Conservation (phyloP, 2,113 vertebrate genomes). For the Semnornis frantzii region DNA sequence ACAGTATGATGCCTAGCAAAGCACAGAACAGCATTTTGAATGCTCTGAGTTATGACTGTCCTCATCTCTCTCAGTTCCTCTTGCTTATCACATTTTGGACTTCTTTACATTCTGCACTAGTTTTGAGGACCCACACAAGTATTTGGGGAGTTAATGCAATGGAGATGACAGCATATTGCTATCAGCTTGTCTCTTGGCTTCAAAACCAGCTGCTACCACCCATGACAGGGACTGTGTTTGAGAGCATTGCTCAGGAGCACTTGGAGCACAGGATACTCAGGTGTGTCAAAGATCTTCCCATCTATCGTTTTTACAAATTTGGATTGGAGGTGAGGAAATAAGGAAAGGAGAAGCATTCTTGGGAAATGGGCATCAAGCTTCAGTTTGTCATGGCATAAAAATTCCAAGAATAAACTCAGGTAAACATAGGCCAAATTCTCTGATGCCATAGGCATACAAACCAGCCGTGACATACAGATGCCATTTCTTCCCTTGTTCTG, state of each 20-base stretch:
- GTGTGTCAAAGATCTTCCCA: slow-evolving; percentile 77
- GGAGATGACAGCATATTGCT: slow-evolving; percentile 65
- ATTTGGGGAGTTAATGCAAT: slow-evolving; percentile 73
- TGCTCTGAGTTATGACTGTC: neutral
- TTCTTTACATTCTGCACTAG: neutral
- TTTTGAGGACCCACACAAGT: slow-evolving; percentile 71
- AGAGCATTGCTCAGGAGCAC: slow-evolving; percentile 64
- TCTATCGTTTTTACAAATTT: slow-evolving; percentile 80
- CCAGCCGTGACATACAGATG: neutral
- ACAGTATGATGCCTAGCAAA: neutral
- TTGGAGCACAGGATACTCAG: slow-evolving; percentile 68
- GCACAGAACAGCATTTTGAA: neutral
- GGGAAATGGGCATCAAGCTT: neutral
- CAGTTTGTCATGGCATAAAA: neutral
- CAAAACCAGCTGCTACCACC: slow-evolving; percentile 65
- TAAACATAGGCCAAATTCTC: neutral
- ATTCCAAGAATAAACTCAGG: too few species aligned
- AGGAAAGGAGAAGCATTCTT: neutral
- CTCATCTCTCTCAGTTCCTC: neutral
- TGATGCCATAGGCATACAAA: neutral
- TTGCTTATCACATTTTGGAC: neutral
- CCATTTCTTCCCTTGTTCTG: neutral
- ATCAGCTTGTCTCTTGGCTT: slow-evolving; percentile 71
- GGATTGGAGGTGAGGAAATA: slow-evolving; percentile 75
- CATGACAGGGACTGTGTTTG: slow-evolving; percentile 55